These are phyloP conservation scores for Lutraria rhynchaena DNA, from an alignment of 1,140 invertebrate species.

Conservation along the genomic window DNA sequence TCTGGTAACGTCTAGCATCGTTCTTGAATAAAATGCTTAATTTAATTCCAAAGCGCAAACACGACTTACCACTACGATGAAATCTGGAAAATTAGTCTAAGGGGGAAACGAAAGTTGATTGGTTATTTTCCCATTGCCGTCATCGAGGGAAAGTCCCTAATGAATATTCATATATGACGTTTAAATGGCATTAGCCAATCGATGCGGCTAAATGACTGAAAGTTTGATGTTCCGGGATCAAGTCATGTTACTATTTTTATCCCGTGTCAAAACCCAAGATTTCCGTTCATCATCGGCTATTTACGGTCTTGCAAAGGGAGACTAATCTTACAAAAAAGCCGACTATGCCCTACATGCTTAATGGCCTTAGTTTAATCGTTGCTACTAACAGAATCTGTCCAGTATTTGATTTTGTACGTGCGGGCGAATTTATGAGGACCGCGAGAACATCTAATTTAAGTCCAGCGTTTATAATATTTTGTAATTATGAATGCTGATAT, in stretches of 20 bases:
- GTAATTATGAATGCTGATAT: too few relatives aligned
- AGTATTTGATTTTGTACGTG: too few relatives aligned
- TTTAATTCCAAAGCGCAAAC: neutral
- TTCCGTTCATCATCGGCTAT: too few relatives aligned
- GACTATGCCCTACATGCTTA: too few relatives aligned
- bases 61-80: neutral
- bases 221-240: slow-evolving; percentile 28
- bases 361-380: too few relatives aligned
- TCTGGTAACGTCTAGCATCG: slow-evolving; percentile 2
- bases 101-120: slow-evolving; percentile 53
- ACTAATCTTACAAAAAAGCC: too few relatives aligned
- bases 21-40: slow-evolving; percentile 7
- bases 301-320: too few relatives aligned
- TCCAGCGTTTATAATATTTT: too few relatives aligned
- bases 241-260: slow-evolving; percentile 46
- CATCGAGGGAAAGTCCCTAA: slow-evolving; percentile 48
- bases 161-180: slow-evolving; percentile 45
- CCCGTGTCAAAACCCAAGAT: neutral
- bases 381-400: too few relatives aligned
- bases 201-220: neutral
- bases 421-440: too few relatives aligned
- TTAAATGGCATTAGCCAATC: neutral
- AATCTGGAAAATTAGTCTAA: slow-evolving; percentile 19
- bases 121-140: slow-evolving; percentile 10
- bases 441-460: too few relatives aligned